These are phyloP conservation scores for Pampus argenteus DNA, from an alignment of 2,797 vertebrate genomes.

Conservation along the genomic window DNA sequence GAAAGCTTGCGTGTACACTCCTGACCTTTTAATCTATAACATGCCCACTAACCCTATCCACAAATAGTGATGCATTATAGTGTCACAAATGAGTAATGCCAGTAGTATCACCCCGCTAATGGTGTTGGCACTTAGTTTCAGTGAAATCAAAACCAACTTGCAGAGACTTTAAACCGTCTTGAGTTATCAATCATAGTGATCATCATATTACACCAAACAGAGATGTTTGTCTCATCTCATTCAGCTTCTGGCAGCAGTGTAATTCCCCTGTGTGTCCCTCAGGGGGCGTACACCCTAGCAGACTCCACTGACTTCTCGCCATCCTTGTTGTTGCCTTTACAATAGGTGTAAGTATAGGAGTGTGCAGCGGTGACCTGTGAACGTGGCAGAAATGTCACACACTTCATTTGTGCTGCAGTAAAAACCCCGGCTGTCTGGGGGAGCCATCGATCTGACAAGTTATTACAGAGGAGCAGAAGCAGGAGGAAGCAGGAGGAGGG, in stretches of 20 bases:
- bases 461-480: slow-evolving; percentile 78
- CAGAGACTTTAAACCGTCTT: too few species aligned
- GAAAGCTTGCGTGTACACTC: too few species aligned
- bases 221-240: background rate
- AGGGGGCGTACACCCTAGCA: background rate
- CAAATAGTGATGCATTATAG: too few species aligned
- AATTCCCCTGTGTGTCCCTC: slow-evolving; percentile 11
- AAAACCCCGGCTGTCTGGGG: slow-evolving; percentile 65
- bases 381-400: slow-evolving; percentile 78
- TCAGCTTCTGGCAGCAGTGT: background rate
- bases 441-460: slow-evolving; percentile 85
- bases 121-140: too few species aligned
- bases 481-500: slow-evolving; percentile 60
- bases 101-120: too few species aligned
- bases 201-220: too few species aligned
- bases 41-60: too few species aligned
- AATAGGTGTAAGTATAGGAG: slow-evolving; percentile 36
- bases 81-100: too few species aligned
- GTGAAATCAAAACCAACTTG: background rate
- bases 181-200: too few species aligned
- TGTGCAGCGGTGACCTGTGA: slow-evolving; percentile 56
- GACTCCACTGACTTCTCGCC: slow-evolving; percentile 26
- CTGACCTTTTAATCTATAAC: too few species aligned
- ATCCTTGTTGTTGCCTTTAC: slow-evolving; percentile 41
- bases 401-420: slow-evolving; percentile 72